A percentile compares a stretch with the other conserved stretches of the same genome.
Conservation (phyloP, 2,113 vertebrate genomes). For the Eira barbara region DNA sequence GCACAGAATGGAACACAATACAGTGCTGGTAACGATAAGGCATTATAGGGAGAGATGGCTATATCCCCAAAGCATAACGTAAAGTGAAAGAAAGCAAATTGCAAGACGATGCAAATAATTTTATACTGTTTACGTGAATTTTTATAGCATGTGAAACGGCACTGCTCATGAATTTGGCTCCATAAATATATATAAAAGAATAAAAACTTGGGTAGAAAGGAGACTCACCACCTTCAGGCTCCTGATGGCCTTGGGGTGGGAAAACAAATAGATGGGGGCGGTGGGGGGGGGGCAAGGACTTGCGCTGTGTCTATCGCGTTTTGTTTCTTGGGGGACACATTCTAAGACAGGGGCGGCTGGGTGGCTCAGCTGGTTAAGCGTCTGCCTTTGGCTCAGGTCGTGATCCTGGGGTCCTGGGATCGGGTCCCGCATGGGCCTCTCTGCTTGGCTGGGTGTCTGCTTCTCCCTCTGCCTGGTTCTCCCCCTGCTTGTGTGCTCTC, state of each 20-base stretch:
- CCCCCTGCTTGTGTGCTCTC: too few relatives aligned
- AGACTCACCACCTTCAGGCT: neutral
- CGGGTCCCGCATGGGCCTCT: rapidly evolving
- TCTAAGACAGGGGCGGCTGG: neutral
- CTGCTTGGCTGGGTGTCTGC: too few relatives aligned
- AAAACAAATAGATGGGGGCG: neutral
- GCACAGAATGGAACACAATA: neutral
- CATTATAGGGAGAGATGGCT: neutral
- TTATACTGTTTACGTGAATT: neutral
- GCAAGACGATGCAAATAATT: neutral
- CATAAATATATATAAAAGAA: neutral
- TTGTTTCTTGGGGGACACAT: neutral
- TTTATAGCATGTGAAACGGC: neutral
- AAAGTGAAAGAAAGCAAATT: neutral
- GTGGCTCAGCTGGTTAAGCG: too few relatives aligned
- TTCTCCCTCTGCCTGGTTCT: too few relatives aligned
- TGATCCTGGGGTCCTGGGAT: too few relatives aligned
- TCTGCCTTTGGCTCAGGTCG: too few relatives aligned
- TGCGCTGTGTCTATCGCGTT: neutral
- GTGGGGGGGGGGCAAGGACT: neutral
- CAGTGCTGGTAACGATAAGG: neutral
- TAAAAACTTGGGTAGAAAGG: neutral
- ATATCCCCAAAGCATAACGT: neutral
- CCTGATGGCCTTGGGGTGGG: neutral
- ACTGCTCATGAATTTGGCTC: neutral